phyloP scores from a whole-genome alignment of 2,888 invertebrate species.

The Catocala sponsa region DNA sequence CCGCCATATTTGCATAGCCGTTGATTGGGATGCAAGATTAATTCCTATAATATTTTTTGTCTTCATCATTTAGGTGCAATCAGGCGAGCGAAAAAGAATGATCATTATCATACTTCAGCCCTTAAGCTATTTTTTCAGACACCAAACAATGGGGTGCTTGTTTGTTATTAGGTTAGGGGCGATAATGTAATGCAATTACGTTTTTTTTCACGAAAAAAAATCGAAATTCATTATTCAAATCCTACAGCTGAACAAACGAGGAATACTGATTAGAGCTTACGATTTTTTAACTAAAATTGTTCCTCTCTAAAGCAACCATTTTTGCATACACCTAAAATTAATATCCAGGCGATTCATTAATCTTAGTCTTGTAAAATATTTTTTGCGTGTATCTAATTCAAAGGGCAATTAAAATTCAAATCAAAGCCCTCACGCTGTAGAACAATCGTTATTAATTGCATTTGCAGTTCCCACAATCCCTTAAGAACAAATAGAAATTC shows the following conservation, averaged over 20 bases:
- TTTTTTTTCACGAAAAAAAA: slow-evolving; percentile 75
- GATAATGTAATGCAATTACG: slow-evolving; percentile 87
- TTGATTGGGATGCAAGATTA: slow-evolving; percentile 85
- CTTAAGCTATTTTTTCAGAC: slow-evolving; percentile 86
- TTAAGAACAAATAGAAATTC: slow-evolving; percentile 71
- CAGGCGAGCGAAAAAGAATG: slow-evolving; percentile 81
- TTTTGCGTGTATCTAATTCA: slow-evolving; percentile 9
- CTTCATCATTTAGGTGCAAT: slow-evolving; percentile 86
- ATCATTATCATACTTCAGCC: slow-evolving; percentile 87
- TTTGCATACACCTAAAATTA: slow-evolving; percentile 6
- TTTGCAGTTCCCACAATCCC: slow-evolving; percentile 47
- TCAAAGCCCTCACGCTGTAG: slow-evolving; percentile 5
- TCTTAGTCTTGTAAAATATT: slow-evolving; percentile 22
- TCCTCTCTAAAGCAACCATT: slow-evolving; percentile 12
- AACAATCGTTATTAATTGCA: slow-evolving; percentile 39
- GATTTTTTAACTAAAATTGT: slow-evolving; percentile 51
- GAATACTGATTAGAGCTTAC: slow-evolving; percentile 71
- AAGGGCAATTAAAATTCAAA: slow-evolving; percentile 2
- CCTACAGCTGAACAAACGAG: slow-evolving; percentile 83
- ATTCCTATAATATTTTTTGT: slow-evolving; percentile 86
- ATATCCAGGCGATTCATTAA: slow-evolving; percentile 16
- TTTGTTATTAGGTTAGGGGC: slow-evolving; percentile 87
- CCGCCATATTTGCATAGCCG: slow-evolving; percentile 81
- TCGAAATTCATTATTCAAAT: slow-evolving; percentile 84
- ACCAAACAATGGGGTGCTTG: slow-evolving; percentile 85